Base-by-base conservation (phyloP, 1,140 invertebrate genomes). In the Lasioglossum baleicum region DNA sequence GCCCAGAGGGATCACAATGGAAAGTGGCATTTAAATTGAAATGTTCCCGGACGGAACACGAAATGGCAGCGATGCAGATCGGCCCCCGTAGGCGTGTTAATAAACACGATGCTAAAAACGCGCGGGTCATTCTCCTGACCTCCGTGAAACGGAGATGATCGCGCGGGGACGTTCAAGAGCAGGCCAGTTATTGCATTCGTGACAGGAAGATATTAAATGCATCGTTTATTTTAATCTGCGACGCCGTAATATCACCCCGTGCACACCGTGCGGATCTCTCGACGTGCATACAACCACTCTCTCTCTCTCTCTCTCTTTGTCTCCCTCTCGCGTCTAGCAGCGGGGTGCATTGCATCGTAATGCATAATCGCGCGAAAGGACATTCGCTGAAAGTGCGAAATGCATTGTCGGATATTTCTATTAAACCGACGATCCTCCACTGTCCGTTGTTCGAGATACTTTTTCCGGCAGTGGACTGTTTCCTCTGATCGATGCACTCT, bases 121-220 rank as follows among this genome's bases (percentile, higher is more conserved):
- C n/a, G 75, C 44, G 44, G 51, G 69, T 64, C 53, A 69, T 67
- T 71, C 75, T 5, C 51, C n/a, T 42, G 79, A 76, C 75, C 77
- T 77, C 74, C 66, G 77, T 66, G 80, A 81, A 81, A 15, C 80
- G 58, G 80, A 61, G 80, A 70, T 56, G 74, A 85, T 77, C 60
- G 78, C 60, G 78, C 22, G 31, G 65, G 42, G 71, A 40, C 60
- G 22, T 70, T 58, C 83, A 84, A 85, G 84, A 75, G 51, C 80
- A 40, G 10, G 35, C 71, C 84, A 86, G 85, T 86, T 86, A 86
- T 86, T 84, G 80, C 72, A 56, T 85, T 85, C 74, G 80, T 85
- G 73, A 60, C 77, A 74, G 75, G 69, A 75, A 65, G 75, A 85
- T 84, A 77, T 85, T 85, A 75, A 82, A 74, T 70, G 80, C 81